These are phyloP conservation scores for Erethizon dorsatum DNA, from an alignment of 2,797 vertebrate species.

Conservation along the genomic window DNA sequence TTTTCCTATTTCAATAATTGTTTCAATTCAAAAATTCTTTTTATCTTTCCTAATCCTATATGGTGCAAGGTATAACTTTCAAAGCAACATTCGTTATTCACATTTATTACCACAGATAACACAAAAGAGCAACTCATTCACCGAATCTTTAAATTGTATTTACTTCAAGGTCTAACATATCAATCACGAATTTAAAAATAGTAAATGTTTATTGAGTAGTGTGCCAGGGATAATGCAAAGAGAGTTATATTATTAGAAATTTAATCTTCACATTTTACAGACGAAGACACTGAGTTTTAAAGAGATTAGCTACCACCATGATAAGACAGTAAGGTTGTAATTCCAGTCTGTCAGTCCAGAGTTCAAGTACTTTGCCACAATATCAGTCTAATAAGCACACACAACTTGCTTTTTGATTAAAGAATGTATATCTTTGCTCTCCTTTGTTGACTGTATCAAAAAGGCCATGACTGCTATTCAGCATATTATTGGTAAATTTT, in stretches of 20 bases:
- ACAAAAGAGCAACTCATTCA: slow-evolving; percentile 64
- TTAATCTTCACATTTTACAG: slow-evolving; percentile 50
- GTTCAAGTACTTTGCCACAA: neutral
- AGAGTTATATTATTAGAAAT: slow-evolving; percentile 44
- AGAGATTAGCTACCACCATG: neutral
- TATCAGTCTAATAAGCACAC: neutral
- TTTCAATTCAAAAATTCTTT: slow-evolving; percentile 46
- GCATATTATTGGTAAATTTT: neutral
- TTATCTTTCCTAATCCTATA: slow-evolving; percentile 24
- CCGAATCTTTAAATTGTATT: slow-evolving; percentile 58
- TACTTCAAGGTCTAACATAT: slow-evolving; percentile 61
- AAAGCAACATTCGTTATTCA: slow-evolving; percentile 33
- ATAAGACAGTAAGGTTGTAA: slow-evolving; percentile 21
- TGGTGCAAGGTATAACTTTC: slow-evolving; percentile 13
- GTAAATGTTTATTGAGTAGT: slow-evolving; percentile 9
- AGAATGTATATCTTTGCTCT: neutral
- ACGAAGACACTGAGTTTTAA: slow-evolving; percentile 54
- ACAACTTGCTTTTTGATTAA: slow-evolving; percentile 28
- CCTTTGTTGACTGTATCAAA: neutral
- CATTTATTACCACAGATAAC: slow-evolving; percentile 48
- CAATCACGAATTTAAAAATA: slow-evolving; percentile 46
- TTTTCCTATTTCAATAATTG: slow-evolving; percentile 65
- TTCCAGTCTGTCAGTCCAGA: neutral
- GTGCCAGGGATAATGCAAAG: slow-evolving; percentile 7
- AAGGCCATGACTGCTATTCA: neutral